phyloP scores from a whole-genome alignment of 2,888 invertebrate species.

The Melinaea marsaeus region DNA sequence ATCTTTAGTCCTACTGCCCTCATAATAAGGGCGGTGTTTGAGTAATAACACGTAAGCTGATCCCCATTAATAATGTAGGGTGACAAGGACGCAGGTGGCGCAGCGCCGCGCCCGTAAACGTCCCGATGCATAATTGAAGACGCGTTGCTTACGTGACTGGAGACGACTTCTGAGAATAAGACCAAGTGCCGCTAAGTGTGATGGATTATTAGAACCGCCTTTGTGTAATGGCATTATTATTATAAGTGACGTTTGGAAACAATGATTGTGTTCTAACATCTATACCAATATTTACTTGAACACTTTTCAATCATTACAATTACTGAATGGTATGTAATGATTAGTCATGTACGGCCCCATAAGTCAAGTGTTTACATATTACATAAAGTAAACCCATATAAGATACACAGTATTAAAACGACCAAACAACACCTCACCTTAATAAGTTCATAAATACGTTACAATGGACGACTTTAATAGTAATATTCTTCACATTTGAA shows the following conservation, averaged over 20 bases:
- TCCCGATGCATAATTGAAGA: constrained; percentile 71
- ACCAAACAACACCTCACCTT: neutral
- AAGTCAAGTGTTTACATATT: too few species aligned
- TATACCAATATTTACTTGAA: too few species aligned
- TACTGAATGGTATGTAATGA: too few species aligned
- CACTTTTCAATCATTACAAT: too few species aligned
- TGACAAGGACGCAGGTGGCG: constrained; percentile 70
- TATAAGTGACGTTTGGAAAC: constrained; percentile 3
- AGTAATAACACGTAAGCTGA: constrained; percentile 7
- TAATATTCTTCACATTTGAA: neutral
- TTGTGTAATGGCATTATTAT: constrained; percentile 6
- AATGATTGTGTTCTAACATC: neutral
- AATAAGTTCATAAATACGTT: neutral
- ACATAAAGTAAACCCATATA: too few species aligned
- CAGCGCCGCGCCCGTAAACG: constrained; percentile 59
- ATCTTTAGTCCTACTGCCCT: constrained; percentile 11
- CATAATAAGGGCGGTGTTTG: constrained; percentile 13
- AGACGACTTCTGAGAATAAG: constrained; percentile 43
- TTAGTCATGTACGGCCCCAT: too few species aligned
- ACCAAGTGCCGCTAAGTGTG: constrained; percentile 44
- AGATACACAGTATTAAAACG: too few species aligned
- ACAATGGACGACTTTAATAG: too few species aligned
- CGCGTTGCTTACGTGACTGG: constrained; percentile 52
- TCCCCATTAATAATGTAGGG: constrained; percentile 70
- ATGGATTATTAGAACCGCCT: constrained; percentile 41